Evolutionary conservation across 2,113 vertebrate genomes (phyloP).

Genomic region (Erythrocercus mccallii): DNA sequence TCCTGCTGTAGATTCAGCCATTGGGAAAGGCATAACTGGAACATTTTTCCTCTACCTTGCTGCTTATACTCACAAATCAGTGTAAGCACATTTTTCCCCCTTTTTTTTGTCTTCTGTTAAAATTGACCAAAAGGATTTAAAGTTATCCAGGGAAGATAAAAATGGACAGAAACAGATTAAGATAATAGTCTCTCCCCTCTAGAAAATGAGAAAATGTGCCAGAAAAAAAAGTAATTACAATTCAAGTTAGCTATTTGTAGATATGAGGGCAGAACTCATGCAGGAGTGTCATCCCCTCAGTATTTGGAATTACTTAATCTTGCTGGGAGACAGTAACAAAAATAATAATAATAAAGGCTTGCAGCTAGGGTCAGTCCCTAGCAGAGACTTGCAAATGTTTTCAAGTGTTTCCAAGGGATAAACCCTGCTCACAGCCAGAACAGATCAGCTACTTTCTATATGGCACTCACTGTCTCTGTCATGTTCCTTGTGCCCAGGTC

Average conservation of each 20-base stretch:
- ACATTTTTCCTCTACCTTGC: not conserved
- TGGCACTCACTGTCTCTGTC: not conserved
- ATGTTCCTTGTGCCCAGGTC: not conserved
- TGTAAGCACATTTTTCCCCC: not conserved
- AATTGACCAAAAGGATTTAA: not conserved
- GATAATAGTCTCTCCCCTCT: not conserved
- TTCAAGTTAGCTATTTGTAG: slow-evolving; percentile 20
- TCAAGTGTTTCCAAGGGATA: not conserved
- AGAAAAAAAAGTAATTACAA: slow-evolving; percentile 6
- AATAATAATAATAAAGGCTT: slow-evolving; percentile 6
- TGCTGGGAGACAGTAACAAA: slow-evolving; percentile 31
- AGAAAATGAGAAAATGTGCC: slow-evolving; percentile 8
- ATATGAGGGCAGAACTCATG: slow-evolving; percentile 5
- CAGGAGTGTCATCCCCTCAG: slow-evolving; percentile 6
- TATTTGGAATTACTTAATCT: slow-evolving; percentile 42
- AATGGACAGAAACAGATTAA: not conserved
- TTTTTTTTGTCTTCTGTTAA: not conserved
- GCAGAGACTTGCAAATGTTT: not conserved
- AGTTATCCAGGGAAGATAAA: slow-evolving; percentile 2
- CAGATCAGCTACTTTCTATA: not conserved
- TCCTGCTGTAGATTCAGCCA: not conserved
- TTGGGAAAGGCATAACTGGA: not conserved
- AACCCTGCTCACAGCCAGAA: not conserved
- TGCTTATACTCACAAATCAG: not conserved
- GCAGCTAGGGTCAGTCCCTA: not conserved